Conservation (phyloP, 2,113 vertebrate genomes). For the Oceanodroma tethys region DNA sequence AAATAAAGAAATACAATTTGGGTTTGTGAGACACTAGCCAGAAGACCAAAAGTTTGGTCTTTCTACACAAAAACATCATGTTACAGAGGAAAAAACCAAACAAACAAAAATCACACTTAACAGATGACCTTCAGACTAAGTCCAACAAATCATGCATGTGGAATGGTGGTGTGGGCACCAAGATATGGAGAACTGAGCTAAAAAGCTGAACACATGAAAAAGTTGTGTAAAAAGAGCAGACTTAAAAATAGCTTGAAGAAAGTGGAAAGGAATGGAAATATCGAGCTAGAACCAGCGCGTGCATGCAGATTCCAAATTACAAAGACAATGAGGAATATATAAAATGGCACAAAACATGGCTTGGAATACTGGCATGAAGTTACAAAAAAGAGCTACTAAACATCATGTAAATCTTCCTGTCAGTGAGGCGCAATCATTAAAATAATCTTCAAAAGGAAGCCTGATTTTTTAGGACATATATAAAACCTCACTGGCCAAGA, state of each 20-base stretch:
- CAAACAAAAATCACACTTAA: not conserved
- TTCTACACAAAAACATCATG: not conserved
- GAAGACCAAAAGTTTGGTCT: not conserved
- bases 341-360: constrained; percentile 18
- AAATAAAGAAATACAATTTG: not conserved
- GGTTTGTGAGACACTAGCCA: not conserved
- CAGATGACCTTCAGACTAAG: not conserved
- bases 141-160: not conserved
- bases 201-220: not conserved
- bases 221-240: not conserved
- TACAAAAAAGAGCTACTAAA: not conserved
- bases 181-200: not conserved
- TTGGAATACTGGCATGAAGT: not conserved
- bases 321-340: not conserved
- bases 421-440: not conserved
- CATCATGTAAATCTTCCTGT: not conserved
- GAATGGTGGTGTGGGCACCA: not conserved
- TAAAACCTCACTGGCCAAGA: constrained; percentile 19
- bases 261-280: not conserved
- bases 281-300: not conserved
- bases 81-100: not conserved
- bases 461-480: not conserved
- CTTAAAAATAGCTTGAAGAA: not conserved
- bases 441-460: not conserved
- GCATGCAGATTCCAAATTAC: not conserved